phyloP scores from a whole-genome alignment of 1,140 invertebrate genomes.

The Amyelois transitella region DNA sequence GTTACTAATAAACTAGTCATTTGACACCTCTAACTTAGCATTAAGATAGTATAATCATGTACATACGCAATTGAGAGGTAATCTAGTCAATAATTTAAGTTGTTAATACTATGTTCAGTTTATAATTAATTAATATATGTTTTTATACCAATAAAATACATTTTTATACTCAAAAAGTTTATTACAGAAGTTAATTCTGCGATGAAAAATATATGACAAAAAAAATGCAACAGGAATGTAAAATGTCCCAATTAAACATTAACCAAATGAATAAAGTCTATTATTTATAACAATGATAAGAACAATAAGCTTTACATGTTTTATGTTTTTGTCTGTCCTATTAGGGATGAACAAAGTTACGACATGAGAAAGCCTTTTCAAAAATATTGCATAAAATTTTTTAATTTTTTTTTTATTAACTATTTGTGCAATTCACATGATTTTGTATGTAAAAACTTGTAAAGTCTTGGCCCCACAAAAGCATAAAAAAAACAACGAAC shows the following conservation, averaged over 20 bases:
- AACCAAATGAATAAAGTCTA: slow-evolving; percentile 27
- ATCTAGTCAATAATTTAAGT: slow-evolving; percentile 62
- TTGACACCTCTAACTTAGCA: slow-evolving; percentile 30
- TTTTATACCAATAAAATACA: slow-evolving; percentile 27
- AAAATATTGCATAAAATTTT: neutral
- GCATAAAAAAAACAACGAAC: neutral
- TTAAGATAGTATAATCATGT: neutral
- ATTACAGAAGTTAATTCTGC: slow-evolving; percentile 47
- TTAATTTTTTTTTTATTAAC: neutral
- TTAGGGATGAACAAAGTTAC: too few relatives aligned
- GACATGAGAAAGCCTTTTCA: slow-evolving; percentile 15
- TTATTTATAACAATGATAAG: slow-evolving; percentile 5
- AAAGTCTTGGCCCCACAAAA: neutral
- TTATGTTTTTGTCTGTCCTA: too few relatives aligned
- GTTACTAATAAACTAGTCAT: slow-evolving; percentile 46
- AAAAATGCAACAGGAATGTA: slow-evolving; percentile 59
- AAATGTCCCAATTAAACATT: slow-evolving; percentile 51
- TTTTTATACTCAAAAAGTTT: slow-evolving; percentile 54
- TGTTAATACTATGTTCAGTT: slow-evolving; percentile 36
- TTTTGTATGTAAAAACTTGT: neutral
- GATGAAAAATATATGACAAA: slow-evolving; percentile 38
- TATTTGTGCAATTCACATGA: neutral
- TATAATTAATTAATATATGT: slow-evolving; percentile 24
- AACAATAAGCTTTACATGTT: too few relatives aligned
- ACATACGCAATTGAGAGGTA: slow-evolving; percentile 28